Conservation (phyloP, 1,140 invertebrate genomes). For the Aphaenogaster ashmeadi region DNA sequence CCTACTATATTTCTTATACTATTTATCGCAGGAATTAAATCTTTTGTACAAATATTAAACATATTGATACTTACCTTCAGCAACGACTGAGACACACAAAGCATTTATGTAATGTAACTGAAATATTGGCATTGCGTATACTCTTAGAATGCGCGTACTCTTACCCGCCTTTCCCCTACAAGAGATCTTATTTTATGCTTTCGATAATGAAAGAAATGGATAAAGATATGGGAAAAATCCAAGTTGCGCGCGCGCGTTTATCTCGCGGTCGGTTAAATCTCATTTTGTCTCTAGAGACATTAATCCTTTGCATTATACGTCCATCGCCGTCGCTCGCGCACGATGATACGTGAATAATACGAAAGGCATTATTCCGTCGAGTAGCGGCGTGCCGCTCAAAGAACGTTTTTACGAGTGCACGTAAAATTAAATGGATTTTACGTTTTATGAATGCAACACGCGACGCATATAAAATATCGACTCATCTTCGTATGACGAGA, state of each 20-base stretch:
- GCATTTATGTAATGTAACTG: too few relatives aligned
- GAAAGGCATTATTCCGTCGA: background rate
- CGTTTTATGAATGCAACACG: slow-evolving; percentile 60
- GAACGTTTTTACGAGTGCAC: slow-evolving; percentile 60
- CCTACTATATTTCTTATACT: too few relatives aligned
- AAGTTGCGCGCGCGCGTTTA: background rate
- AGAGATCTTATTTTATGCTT: background rate
- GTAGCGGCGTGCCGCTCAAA: slow-evolving; percentile 8
- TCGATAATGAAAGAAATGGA: background rate
- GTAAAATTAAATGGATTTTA: slow-evolving; percentile 77
- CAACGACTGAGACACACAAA: too few relatives aligned
- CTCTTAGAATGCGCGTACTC: too few relatives aligned
- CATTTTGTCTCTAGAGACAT: slow-evolving; percentile 13
- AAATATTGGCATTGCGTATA: too few relatives aligned
- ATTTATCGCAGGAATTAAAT: too few relatives aligned
- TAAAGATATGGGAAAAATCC: background rate
- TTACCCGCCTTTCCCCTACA: too few relatives aligned
- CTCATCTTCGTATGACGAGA: slow-evolving; percentile 58
- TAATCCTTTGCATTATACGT: background rate
- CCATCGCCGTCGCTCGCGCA: background rate
- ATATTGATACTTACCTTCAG: too few relatives aligned
- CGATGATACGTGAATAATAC: slow-evolving; percentile 26
- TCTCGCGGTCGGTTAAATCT: background rate
- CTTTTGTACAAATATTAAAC: too few relatives aligned
- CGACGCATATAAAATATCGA: slow-evolving; percentile 70